Evolutionary conservation across 1,140 invertebrate genomes (phyloP), one percentile per base, ranked within the genome.

Genomic region (Psilanteris sp.): DNA sequence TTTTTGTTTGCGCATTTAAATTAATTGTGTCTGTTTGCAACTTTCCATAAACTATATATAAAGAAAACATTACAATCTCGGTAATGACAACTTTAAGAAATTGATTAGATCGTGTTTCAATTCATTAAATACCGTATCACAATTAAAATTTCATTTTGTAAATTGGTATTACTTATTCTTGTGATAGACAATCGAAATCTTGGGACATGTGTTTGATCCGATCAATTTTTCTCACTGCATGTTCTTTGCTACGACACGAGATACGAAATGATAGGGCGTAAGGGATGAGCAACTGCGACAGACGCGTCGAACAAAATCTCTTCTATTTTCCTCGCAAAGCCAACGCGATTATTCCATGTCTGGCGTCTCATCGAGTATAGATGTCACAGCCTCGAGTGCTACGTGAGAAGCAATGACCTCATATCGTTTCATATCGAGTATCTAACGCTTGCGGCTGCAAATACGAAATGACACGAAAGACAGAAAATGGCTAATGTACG

Each of bases 151-250:
- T n/a, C n/a, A n/a, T n/a, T n/a, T n/a, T n/a, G n/a, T n/a, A n/a
- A n/a, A n/a, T n/a, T n/a, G n/a, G 11, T 20, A 44, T 66, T 32
- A 52, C 37, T 59, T 57, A 46, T 66, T 50, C 14, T 10, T 15
- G 7, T 11, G 34, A 66, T 61, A 66, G 29, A 50, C 43, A 43
- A 54, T 66, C 24, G 15, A 52, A 66, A 66, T 64, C 52, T 52
- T 24, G 22, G 18, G 36, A 59, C 52, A 61, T 61, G 22, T 66
- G 54, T 66, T 73, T 59, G 43, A 66, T 52, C 16, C 20, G 27
- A 66, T 74, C 43, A 57, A 74, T 74, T 74, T 74, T 74, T 74
- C 59, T 66, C 37, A 22, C 27, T 50, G 50, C 43, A 54, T 46
- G 61, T 10, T 61, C 11, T 39, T 29, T 5, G 14, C 11, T 10